A percentile compares a stretch with the other conserved stretches of the same genome.
phyloP scores from a whole-genome alignment of 2,888 invertebrate genomes.

The Drosophila peninsularis region DNA sequence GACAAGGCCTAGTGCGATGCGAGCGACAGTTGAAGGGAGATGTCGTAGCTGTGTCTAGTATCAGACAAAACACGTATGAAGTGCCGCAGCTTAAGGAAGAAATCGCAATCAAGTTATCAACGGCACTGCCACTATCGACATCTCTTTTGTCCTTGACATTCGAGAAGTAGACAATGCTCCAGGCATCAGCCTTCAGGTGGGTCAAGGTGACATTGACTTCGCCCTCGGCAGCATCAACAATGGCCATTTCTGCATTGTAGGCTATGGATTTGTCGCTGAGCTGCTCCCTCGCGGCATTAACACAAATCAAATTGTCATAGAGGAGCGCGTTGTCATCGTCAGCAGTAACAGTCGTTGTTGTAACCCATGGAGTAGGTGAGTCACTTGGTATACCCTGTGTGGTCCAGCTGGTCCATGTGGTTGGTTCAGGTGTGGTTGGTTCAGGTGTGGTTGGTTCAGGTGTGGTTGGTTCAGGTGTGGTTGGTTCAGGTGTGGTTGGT shows the following conservation, averaged over 20 bases:
- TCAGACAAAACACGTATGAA: conserved; percentile 68
- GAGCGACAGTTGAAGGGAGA: conserved; percentile 75
- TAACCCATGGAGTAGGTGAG: neutral
- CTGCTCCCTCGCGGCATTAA: neutral
- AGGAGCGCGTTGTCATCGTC: neutral
- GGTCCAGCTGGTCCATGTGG: neutral
- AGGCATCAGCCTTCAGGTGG: neutral
- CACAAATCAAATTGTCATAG: conserved; percentile 10
- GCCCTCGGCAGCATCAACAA: conserved; percentile 24
- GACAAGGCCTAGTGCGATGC: conserved; percentile 49
- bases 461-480: neutral
- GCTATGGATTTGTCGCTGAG: conserved; percentile 1
- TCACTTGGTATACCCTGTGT: neutral
- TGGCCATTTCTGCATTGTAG: conserved; percentile 23
- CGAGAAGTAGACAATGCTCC: conserved; percentile 42
- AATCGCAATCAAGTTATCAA: neutral
- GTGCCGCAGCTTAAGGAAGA: conserved; percentile 31
- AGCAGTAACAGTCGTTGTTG: neutral
- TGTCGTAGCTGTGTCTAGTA: conserved; percentile 30
- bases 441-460: neutral
- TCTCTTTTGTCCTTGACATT: neutral
- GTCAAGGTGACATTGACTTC: conserved; percentile 26
- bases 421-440: neutral
- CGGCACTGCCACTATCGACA: neutral
- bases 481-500: neutral